Percentiles rank a stretch among this genome's conserved stretches.
Conservation (phyloP, 2,888 invertebrate species). For the Creontiades dilutus region DNA sequence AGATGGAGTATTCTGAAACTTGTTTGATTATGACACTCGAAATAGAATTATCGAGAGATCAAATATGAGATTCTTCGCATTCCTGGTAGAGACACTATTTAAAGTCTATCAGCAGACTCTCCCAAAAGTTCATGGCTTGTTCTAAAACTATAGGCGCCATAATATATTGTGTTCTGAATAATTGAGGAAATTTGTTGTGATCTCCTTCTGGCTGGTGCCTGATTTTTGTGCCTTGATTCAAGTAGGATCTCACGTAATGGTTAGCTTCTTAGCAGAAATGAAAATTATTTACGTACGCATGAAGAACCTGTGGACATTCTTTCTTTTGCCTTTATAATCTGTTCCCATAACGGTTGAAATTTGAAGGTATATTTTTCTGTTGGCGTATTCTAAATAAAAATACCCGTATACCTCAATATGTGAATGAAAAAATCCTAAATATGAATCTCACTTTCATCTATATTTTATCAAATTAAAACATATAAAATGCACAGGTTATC, state of each 20-base stretch:
- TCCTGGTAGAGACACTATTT: too few species aligned
- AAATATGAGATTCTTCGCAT: too few species aligned
- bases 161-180: slow-evolving; percentile 8
- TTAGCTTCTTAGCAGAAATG: slow-evolving; percentile 40
- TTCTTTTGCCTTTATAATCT: neutral
- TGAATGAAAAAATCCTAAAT: slow-evolving; percentile 18
- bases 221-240: slow-evolving; percentile 58
- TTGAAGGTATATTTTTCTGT: neutral
- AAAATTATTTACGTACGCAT: neutral
- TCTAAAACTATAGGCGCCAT: neutral
- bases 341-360: neutral
- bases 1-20: too few species aligned
- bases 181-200: slow-evolving; percentile 12
- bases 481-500: neutral
- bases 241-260: slow-evolving; percentile 39
- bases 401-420: neutral
- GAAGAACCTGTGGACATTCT: neutral
- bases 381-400: neutral
- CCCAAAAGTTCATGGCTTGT: neutral
- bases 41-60: too few species aligned
- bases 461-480: slow-evolving; percentile 6
- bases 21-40: too few species aligned
- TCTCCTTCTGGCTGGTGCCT: slow-evolving; percentile 56
- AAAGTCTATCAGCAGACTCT: too few species aligned
- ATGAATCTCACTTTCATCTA: neutral